Conservation (phyloP, 2,797 vertebrate species). For the Lagodon rhomboides region DNA sequence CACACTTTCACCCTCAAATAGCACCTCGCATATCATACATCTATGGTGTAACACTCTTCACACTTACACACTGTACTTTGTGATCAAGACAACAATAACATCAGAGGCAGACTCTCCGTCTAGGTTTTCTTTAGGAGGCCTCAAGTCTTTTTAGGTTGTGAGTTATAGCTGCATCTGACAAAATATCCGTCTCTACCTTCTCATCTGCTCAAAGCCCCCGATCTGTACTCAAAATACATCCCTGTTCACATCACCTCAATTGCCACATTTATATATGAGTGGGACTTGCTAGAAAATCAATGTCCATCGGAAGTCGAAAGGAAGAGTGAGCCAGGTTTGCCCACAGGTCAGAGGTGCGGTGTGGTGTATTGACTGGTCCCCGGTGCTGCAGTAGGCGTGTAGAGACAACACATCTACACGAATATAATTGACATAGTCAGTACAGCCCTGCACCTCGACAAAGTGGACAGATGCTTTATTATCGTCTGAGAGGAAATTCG, state of each 20-base stretch:
- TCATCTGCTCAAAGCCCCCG: conserved; percentile 21
- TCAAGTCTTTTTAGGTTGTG: not conserved
- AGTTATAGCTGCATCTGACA: conserved; percentile 13
- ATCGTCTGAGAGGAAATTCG: conserved; percentile 73
- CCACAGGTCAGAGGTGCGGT: conserved; percentile 76
- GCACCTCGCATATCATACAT: conserved; percentile 68
- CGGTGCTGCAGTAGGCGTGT: conserved; percentile 45
- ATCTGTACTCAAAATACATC: conserved; percentile 34
- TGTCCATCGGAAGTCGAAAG: conserved; percentile 75
- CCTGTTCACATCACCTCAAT: conserved; percentile 42
- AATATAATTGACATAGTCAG: conserved; percentile 76
- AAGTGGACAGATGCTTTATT: conserved; percentile 78
- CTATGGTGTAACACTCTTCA: conserved; percentile 60
- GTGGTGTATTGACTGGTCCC: conserved; percentile 75
- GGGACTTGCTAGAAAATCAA: conserved; percentile 70
- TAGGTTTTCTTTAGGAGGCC: conserved; percentile 9
- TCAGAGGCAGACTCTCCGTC: conserved; percentile 26
- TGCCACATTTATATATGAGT: conserved; percentile 62
- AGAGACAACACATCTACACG: conserved; percentile 73
- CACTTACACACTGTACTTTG: conserved; percentile 68
- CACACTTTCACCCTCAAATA: conserved; percentile 69
- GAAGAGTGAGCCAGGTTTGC: conserved; percentile 65
- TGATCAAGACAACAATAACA: conserved; percentile 69
- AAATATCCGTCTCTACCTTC: conserved; percentile 19
- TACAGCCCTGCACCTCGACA: conserved; percentile 52